Conservation (phyloP, 2,888 invertebrate genomes). For the Drosophila neotestacea region DNA sequence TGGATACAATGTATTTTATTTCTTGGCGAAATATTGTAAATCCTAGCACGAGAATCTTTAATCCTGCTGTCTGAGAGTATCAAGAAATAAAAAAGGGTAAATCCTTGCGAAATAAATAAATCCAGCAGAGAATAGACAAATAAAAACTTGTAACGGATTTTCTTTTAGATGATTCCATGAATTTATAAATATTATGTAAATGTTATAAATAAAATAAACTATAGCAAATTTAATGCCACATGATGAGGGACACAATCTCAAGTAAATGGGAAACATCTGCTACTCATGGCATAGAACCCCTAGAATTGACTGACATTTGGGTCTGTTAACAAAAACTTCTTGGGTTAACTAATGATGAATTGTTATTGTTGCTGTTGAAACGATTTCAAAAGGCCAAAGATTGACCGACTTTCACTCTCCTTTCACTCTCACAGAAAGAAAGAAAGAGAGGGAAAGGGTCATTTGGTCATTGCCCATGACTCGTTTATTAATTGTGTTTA, state of each 20-base stretch:
- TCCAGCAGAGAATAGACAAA: slow-evolving; percentile 4
- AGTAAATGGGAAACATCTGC: slow-evolving; percentile 32
- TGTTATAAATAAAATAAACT: slow-evolving; percentile 1
- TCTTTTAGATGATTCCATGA: not conserved
- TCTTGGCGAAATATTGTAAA: not conserved
- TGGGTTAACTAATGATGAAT: slow-evolving; percentile 48
- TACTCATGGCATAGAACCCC: slow-evolving; percentile 16
- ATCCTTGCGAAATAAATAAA: not conserved
- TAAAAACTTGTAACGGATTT: slow-evolving; percentile 12
- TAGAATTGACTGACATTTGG: slow-evolving; percentile 28
- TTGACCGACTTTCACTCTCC: slow-evolving; percentile 29
- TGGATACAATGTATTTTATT: not conserved
- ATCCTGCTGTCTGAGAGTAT: slow-evolving; percentile 3
- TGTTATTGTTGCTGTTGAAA: slow-evolving; percentile 25
- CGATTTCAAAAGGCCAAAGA: slow-evolving; percentile 22
- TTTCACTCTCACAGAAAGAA: slow-evolving; percentile 2
- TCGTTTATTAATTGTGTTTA: slow-evolving; percentile 74
- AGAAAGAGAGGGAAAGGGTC: slow-evolving; percentile 1
- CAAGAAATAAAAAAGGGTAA: slow-evolving; percentile 9
- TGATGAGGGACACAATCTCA: slow-evolving; percentile 9
- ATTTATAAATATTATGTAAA: slow-evolving; percentile 8
- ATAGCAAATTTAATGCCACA: slow-evolving; percentile 1
- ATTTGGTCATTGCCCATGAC: slow-evolving; percentile 53
- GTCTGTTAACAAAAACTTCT: slow-evolving; percentile 23
- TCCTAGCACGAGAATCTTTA: slow-evolving; percentile 1